Evolutionary conservation across 2,113 vertebrate genomes (phyloP).

Genomic region (Panthera uncia): DNA sequence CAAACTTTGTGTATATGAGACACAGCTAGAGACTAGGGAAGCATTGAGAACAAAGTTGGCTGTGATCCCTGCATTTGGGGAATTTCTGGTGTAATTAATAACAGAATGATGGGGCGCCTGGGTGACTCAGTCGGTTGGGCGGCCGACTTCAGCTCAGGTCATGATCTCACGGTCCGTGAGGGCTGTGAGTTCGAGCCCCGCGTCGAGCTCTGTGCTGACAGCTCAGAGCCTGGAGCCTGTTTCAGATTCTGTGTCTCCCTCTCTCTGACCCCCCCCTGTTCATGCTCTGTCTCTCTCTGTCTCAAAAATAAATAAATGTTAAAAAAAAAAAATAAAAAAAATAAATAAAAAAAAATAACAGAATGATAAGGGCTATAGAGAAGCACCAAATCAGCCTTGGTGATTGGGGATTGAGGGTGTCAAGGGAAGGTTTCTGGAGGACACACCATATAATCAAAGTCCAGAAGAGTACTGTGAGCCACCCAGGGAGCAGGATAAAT

Average conservation of each 20-base stretch:
- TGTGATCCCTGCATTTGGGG: not conserved
- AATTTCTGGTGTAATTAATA: not conserved
- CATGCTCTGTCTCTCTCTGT: too few species aligned
- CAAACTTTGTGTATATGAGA: not conserved
- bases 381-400: not conserved
- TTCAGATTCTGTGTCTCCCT: too few species aligned
- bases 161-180: too few species aligned
- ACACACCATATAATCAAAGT: not conserved
- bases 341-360: not conserved
- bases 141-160: too few species aligned
- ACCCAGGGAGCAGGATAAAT: not conserved
- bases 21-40: not conserved
- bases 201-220: too few species aligned
- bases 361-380: not conserved
- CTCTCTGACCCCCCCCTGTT: too few species aligned
- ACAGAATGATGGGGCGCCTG: not conserved
- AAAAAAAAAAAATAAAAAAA: too few species aligned
- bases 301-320: too few species aligned
- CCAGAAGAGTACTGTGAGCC: not conserved
- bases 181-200: too few species aligned
- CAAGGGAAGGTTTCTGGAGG: conserved; percentile 26
- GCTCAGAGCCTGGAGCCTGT: too few species aligned
- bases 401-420: not conserved
- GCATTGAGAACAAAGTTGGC: not conserved
- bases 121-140: too few species aligned